Percentiles rank a stretch among this genome's conserved stretches.
These are phyloP conservation scores for Xerus rutilus DNA, from an alignment of 2,797 vertebrate species.

Conservation along the genomic window DNA sequence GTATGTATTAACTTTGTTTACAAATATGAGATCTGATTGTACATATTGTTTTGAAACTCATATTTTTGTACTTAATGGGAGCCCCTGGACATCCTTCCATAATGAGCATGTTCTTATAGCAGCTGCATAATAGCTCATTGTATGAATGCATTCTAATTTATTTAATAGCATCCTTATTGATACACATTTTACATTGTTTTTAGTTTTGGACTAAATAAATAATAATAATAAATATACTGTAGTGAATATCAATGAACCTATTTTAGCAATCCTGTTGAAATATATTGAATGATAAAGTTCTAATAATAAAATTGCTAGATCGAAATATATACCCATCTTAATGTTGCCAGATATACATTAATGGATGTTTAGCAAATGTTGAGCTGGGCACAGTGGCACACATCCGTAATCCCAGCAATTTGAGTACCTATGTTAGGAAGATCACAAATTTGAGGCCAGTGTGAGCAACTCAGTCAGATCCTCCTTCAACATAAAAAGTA, in stretches of 20 bases:
- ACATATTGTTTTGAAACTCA: background rate
- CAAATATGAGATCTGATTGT: background rate
- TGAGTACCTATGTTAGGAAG: no score
- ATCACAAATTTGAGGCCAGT: no score
- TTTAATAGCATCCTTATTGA: background rate
- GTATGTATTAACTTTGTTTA: background rate
- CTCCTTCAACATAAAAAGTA: no score
- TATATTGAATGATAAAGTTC: background rate
- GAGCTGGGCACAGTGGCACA: no score
- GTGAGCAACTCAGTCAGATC: no score
- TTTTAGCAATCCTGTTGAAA: background rate
- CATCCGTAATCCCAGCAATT: no score
- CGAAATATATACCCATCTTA: background rate
- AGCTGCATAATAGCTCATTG: background rate
- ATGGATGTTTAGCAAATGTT: background rate
- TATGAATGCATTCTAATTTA: background rate
- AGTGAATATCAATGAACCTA: background rate
- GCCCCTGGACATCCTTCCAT: background rate
- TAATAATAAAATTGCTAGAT: background rate
- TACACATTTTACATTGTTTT: background rate
- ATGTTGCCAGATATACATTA: background rate
- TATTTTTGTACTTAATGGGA: background rate
- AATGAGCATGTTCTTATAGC: background rate
- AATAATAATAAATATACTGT: background rate
- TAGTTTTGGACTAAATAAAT: background rate